These are phyloP conservation scores for Anoura caudifer DNA, from an alignment of 2,113 vertebrate species.

Conservation along the genomic window DNA sequence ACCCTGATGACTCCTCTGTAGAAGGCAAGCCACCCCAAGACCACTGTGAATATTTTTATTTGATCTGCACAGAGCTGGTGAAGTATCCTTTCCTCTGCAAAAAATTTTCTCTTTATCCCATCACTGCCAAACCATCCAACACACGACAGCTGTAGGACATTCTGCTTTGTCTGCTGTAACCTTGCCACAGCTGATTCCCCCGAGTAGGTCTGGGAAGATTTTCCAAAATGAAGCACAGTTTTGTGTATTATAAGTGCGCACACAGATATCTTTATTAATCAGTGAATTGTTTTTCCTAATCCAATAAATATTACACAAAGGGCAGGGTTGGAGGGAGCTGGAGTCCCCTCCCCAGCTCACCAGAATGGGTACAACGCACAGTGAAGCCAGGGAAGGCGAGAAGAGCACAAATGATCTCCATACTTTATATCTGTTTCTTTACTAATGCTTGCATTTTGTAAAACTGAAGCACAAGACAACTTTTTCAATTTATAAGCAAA, in stretches of 20 bases:
- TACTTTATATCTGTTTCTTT: conserved; percentile 56
- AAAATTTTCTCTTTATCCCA: neutral
- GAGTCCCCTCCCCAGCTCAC: conserved; percentile 55
- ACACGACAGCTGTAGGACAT: conserved; percentile 20
- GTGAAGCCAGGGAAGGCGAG: conserved; percentile 30
- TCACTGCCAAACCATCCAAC: neutral
- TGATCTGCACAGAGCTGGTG: neutral
- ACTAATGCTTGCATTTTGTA: conserved; percentile 59
- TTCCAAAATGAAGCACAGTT: conserved; percentile 43
- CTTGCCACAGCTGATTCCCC: conserved; percentile 45
- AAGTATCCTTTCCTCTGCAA: neutral
- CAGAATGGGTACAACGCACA: conserved; percentile 59
- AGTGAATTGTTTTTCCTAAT: conserved; percentile 50
- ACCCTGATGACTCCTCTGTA: neutral
- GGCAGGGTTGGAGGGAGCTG: conserved; percentile 69
- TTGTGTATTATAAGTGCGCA: conserved; percentile 7
- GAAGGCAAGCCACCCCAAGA: neutral
- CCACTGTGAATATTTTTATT: neutral
- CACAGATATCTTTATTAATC: conserved; percentile 51
- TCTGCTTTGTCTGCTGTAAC: conserved; percentile 40
- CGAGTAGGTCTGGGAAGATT: conserved; percentile 56
- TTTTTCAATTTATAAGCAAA: conserved; percentile 78
- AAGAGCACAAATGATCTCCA: conserved; percentile 60
- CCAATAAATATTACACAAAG: conserved; percentile 45
- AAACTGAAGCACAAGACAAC: conserved; percentile 71